phyloP scores from a whole-genome alignment of 2,797 vertebrate genomes.

The Smutsia temminckii region DNA sequence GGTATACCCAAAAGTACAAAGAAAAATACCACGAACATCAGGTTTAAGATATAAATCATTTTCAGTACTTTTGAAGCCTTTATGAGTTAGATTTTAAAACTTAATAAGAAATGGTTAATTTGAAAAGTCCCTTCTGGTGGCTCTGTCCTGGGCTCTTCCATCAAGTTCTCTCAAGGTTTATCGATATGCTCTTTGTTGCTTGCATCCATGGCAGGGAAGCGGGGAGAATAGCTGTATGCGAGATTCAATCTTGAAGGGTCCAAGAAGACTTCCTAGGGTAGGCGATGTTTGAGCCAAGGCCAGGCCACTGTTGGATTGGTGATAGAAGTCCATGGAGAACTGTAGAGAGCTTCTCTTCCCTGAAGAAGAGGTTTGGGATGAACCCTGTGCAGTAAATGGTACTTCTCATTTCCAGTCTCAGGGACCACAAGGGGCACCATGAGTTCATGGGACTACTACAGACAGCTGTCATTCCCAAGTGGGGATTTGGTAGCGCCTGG shows the following conservation, averaged over 20 bases:
- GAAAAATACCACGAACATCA: slow-evolving; percentile 23
- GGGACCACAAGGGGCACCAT: not conserved
- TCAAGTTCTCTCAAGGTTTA: not conserved
- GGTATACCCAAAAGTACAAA: not conserved
- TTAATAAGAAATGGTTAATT: not conserved
- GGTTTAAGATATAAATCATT: slow-evolving; percentile 18
- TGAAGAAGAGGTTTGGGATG: no score
- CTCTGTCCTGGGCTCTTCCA: not conserved
- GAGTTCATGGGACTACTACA: not conserved
- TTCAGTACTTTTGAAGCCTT: not conserved
- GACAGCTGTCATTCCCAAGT: not conserved
- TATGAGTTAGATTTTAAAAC: slow-evolving; percentile 36
- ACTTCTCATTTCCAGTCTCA: not conserved
- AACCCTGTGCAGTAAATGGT: not conserved
- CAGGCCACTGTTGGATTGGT: no score
- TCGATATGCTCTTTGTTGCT: not conserved
- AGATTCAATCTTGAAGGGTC: no score
- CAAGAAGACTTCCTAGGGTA: no score
- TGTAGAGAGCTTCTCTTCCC: no score
- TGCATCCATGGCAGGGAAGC: not conserved
- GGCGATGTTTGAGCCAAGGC: no score
- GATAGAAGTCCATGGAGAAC: no score
- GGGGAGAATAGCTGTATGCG: not conserved
- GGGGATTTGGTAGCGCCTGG: not conserved
- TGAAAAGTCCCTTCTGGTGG: not conserved